A percentile compares a stretch with the other conserved stretches of the same genome.
Conservation (phyloP, 2,888 invertebrate genomes). For the Acleris sparsana region DNA sequence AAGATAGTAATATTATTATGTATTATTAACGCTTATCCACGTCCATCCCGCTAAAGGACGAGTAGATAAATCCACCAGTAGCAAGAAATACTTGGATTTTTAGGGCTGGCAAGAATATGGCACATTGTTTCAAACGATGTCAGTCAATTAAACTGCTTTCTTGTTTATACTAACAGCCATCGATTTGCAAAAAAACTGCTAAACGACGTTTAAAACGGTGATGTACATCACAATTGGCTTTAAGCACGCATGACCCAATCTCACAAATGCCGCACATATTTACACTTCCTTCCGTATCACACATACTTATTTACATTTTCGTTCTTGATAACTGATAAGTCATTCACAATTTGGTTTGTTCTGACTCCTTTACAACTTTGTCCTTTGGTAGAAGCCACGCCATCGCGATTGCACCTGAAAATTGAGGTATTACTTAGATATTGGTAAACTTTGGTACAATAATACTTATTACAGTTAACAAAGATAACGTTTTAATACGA, state of each 20-base stretch:
- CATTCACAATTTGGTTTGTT: slow-evolving; percentile 30
- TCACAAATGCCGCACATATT: background rate
- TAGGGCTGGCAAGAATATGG: background rate
- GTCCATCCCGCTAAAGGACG: too few relatives aligned
- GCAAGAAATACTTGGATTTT: too few relatives aligned
- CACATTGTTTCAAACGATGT: background rate
- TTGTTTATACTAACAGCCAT: background rate
- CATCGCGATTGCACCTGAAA: slow-evolving; percentile 64
- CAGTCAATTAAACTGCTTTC: too few relatives aligned
- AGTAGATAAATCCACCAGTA: too few relatives aligned
- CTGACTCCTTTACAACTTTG: slow-evolving; percentile 50
- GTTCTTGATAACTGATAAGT: background rate
- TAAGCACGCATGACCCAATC: background rate
- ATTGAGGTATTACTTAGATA: slow-evolving; percentile 2
- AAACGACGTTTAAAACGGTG: background rate
- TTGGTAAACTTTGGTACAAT: too few relatives aligned
- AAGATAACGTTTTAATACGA: background rate
- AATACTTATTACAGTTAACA: background rate
- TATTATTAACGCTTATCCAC: too few relatives aligned
- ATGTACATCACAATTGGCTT: too few relatives aligned
- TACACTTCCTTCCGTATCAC: background rate
- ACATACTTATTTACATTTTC: background rate
- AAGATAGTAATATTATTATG: too few relatives aligned
- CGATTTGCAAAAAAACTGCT: background rate
- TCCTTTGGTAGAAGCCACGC: slow-evolving; percentile 72